Evolutionary conservation across 35 echinoderm and acorn worm genomes (phyloP), one percentile per base, ranked within the genome.

Genomic region (Holothuria glaberrima): DNA sequence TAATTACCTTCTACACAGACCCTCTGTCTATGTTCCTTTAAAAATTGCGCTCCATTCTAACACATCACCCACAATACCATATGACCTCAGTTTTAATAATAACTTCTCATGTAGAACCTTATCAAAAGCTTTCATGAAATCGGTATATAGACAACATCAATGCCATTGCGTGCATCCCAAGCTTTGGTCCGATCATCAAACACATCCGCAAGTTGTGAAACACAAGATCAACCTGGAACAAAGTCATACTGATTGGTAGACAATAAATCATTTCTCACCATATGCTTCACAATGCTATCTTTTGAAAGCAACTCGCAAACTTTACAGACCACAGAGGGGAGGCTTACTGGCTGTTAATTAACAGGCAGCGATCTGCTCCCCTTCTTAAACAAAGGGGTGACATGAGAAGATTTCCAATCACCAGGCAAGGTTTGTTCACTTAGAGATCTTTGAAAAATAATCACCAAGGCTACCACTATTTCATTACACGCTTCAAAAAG

Each of bases 121-220:
- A 4, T 69, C 66, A 69, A 69, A 69, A 69, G 66, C 66, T 2
- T 69, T 69, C 66, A 69, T 69, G 12, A 69, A 69, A 27, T 69
- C 66, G 25, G 66, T 69, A 69, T 69, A n/a, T n/a, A 69, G 25
- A 33, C 16, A 69, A 69, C n/a, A 27, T 26, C 66, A 69, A 69
- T 1, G 66, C 66, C 66, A 30, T 25, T n/a, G n/a, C n/a, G n/a
- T n/a, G n/a, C n/a, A n/a, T n/a, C n/a, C n/a, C n/a, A n/a, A n/a
- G n/a, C n/a, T n/a, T n/a, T n/a, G n/a, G n/a, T n/a, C n/a, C n/a
- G n/a, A n/a, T n/a, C n/a, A n/a, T n/a, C n/a, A n/a, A n/a, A n/a
- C n/a, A n/a, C n/a, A n/a, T n/a, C n/a, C n/a, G 21, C 63, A 17
- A 66, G 12, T 1, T 66, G 63, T 66, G 63, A 66, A 12, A 21